Evolutionary conservation across 2,797 vertebrate species (phyloP).

Genomic region (Poeciliopsis gracilis): DNA sequence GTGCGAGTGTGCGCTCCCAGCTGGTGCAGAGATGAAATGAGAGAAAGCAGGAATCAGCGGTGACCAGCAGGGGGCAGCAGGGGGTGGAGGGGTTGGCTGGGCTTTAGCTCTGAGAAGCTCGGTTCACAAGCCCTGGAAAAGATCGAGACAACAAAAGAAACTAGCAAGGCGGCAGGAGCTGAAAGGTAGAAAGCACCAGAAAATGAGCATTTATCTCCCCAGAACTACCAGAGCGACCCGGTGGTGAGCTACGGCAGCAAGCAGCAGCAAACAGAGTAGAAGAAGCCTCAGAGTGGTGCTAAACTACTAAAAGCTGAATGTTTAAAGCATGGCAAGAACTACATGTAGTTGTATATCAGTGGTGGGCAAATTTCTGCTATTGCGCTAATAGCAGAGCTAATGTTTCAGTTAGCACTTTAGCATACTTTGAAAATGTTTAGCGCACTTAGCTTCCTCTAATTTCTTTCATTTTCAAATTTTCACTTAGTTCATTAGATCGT

Average conservation of each 20-base stretch:
- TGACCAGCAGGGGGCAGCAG: slow-evolving; percentile 86
- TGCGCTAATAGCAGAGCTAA: background rate
- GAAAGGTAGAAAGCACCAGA: slow-evolving; percentile 57
- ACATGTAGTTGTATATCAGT: background rate
- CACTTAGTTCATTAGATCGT: no score
- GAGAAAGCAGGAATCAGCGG: slow-evolving; percentile 92
- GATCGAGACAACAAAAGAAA: slow-evolving; percentile 78
- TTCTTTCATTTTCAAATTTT: no score
- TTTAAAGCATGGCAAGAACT: slow-evolving; percentile 39
- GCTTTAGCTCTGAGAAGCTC: slow-evolving; percentile 69
- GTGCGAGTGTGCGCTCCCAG: slow-evolving; percentile 64
- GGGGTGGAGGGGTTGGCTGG: slow-evolving; percentile 85
- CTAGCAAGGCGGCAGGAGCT: slow-evolving; percentile 70
- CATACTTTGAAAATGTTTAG: background rate
- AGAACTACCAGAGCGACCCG: slow-evolving; percentile 50
- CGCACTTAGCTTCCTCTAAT: background rate
- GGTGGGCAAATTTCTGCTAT: background rate
- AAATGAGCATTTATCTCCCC: slow-evolving; percentile 39
- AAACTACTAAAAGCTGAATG: slow-evolving; percentile 26
- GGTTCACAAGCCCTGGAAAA: slow-evolving; percentile 91
- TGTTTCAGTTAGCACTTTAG: background rate
- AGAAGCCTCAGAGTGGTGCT: slow-evolving; percentile 66
- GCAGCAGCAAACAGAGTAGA: slow-evolving; percentile 23
- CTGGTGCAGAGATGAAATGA: slow-evolving; percentile 89
- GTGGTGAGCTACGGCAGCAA: slow-evolving; percentile 19